Evolutionary conservation across 2,888 invertebrate species (phyloP).

Genomic region (Volucella bombylans): DNA sequence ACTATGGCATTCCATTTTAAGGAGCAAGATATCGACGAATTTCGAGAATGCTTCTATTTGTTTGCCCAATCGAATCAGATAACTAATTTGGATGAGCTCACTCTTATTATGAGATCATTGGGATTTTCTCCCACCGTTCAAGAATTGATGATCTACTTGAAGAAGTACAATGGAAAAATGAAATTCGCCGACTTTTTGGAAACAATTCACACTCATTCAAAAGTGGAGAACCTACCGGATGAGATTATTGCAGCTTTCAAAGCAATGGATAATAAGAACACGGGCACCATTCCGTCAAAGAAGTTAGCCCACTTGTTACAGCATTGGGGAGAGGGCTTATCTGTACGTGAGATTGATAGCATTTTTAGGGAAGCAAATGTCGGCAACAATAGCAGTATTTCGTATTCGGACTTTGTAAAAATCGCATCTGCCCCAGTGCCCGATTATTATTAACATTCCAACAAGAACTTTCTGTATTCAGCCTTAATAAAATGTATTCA

Average conservation of each 20-base stretch:
- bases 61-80: constrained; percentile 96
- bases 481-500: no score
- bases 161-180: constrained; percentile 92
- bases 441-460: constrained; percentile 89
- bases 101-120: constrained; percentile 96
- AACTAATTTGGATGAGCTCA: constrained; percentile 93
- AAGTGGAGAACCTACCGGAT: constrained; percentile 84
- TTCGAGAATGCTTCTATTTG: constrained; percentile 97
- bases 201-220: constrained; percentile 95
- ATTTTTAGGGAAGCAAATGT: constrained; percentile 96
- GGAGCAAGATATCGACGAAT: constrained; percentile 84
- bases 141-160: constrained; percentile 92
- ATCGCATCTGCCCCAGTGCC: constrained; percentile 96
- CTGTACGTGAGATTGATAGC: constrained; percentile 91
- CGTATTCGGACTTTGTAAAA: constrained; percentile 96
- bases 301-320: constrained; percentile 93
- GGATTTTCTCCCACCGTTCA: constrained; percentile 96
- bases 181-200: constrained; percentile 97
- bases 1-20: no score
- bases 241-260: constrained; percentile 92
- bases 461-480: no score
- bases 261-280: constrained; percentile 90
- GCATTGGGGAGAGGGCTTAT: constrained; percentile 95
- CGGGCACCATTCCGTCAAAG: constrained; percentile 89
- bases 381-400: constrained; percentile 88